Evolutionary conservation across 2,888 invertebrate genomes (phyloP).

Genomic region (Alsophila aescularia): DNA sequence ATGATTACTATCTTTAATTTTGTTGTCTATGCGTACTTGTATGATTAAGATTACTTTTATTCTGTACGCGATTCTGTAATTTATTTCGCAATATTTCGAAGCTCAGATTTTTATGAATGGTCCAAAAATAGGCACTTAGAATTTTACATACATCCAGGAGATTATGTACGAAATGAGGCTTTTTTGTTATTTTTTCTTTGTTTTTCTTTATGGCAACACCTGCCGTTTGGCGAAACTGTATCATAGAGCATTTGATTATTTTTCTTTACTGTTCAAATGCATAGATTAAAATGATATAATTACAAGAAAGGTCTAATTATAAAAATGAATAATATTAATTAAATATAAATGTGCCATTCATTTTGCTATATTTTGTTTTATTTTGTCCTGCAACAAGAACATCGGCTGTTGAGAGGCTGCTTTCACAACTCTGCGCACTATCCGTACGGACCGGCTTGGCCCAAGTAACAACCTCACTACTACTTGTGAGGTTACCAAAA

Average conservation of each 20-base stretch:
- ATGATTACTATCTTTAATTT: conserved; percentile 62
- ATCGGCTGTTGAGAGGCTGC: no score
- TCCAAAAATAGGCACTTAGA: conserved; percentile 51
- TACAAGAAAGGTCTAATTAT: conserved; percentile 83
- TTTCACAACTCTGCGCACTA: no score
- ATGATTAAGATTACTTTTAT: conserved; percentile 42
- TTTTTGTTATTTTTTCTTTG: conserved; percentile 61
- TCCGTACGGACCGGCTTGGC: no score
- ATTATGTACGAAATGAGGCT: conserved; percentile 72
- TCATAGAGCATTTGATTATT: conserved; percentile 65
- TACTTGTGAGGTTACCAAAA: no score
- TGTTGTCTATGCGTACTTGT: conserved; percentile 66
- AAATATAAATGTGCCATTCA: conserved; percentile 86
- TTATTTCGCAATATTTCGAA: conserved; percentile 62
- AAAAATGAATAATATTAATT: conserved; percentile 85
- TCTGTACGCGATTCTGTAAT: conserved; percentile 55
- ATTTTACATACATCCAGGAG: conserved; percentile 62
- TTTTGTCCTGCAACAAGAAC: conserved; percentile 55
- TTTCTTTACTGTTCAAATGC: conserved; percentile 71
- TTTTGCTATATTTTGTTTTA: conserved; percentile 82
- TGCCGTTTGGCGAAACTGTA: conserved; percentile 52
- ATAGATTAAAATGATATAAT: conserved; percentile 75
- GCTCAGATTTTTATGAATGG: conserved; percentile 60
- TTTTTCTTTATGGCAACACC: conserved; percentile 53
- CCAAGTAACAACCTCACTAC: no score